Evolutionary conservation across 2,113 vertebrate species (phyloP), one percentile per base, ranked within the genome.

Genomic region (Atherinomorus stipes): DNA sequence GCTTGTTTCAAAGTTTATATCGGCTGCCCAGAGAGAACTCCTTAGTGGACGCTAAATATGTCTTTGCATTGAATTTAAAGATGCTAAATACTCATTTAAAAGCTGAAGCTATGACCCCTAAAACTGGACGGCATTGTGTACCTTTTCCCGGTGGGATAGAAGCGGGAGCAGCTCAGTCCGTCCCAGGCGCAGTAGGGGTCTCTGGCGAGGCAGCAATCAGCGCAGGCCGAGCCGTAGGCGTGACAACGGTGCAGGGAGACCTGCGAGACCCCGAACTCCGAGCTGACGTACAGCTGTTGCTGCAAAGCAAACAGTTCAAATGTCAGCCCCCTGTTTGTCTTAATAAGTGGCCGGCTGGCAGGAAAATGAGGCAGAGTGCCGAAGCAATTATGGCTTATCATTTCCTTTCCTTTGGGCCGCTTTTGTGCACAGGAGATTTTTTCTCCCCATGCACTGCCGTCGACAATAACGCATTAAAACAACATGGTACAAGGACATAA

Each of bases 141-240:
- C 98, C 98, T 96, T 89, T 99, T 99, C 7, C 97, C 96, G 1
- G 95, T 97, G 47, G 96, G 97, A 60, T 98, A 99, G 87, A 99
- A 99, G 67, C 96, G 95, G 8, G 98, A 98, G 90, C 98, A 99
- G 83, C 95, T 95, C 68, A 89, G 94, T n/a, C 98, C 98, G 2
- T 99, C 98, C 98, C 98, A 99, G 74, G 98, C 98, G 0, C 98
- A 99, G 91, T 99, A 99, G 0, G 98, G 98, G 62, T 99, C 98
- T 31, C 98, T 90, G 22, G 98, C 98, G 0, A 99, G 95, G 90
- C 98, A 99, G 92, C 98, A 99, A 91, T 99, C 98, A 0, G 98
- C 98, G 0, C 98, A 99, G 25, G 98, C 98, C 0, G 95, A 94
- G 0, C 98, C 98, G 0, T 99, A 99, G 76, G 98, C 94, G 74